Base-by-base conservation (phyloP, 2,113 vertebrate genomes). In the Mirza zaza region DNA sequence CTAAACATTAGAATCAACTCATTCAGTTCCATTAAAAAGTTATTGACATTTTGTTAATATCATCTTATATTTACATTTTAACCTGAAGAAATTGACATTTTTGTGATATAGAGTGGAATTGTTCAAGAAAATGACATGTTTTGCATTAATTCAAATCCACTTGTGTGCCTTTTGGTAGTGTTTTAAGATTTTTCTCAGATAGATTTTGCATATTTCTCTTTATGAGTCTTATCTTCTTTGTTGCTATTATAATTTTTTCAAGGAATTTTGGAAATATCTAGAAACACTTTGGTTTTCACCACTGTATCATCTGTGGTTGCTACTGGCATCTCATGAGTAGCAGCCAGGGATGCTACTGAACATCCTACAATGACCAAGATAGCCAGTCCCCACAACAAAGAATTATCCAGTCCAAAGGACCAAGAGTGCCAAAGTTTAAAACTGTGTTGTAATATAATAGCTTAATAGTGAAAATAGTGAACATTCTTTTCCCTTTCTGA, bases 391-490 rank as follows among this genome's bases (percentile, higher is more conserved):
- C 12, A 25, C 21, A 39, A 39, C 34, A 59, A 61, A 1, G 2
- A 67, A 83, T 61, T 84, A 76, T 39, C 29, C 23, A 89, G 21
- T 3, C 39, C 68, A 15, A 50, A 79, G 59, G 42, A 11, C 42
- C 21, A 61, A 59, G 9, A 61, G 8, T 50, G 8, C 20, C 21
- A 48, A 76, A 59, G 23, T n/a, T 65, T 32, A 82, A 86, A 85
- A 52, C 3, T 2, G 18, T 65, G 2, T 10, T 80, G 13, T 96
- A 73, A 63, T 23, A 79, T 34, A 70, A 15, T 77, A 73, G 15
- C 63, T 84, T 71, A 86, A 67, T 65, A 50, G 36, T n/a, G 27
- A 94, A 93, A 80, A 82, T 48, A 81, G 27, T 59, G 34, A 92
- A n/a, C 2, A 42, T 82, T 79, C 55, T 52, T 52, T 42, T 77